These are phyloP conservation scores for Agrochola lota DNA, from an alignment of 2,888 invertebrate genomes.

Conservation along the genomic window DNA sequence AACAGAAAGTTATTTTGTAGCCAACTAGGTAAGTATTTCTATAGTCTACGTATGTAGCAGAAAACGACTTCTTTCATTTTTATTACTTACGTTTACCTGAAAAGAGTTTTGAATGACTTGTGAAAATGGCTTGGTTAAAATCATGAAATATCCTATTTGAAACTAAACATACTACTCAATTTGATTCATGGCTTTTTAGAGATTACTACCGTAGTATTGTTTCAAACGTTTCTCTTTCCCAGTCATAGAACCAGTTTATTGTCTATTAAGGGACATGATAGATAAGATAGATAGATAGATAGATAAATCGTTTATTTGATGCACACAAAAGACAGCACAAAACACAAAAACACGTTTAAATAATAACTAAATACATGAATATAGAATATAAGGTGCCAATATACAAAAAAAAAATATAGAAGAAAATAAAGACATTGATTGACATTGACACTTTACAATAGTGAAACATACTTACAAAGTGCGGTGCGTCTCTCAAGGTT, in stretches of 20 bases:
- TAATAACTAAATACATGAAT: no score
- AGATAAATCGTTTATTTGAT: no score
- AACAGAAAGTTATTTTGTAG: neutral
- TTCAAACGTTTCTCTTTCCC: neutral
- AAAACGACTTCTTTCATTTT: neutral
- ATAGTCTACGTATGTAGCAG: neutral
- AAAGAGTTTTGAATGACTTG: neutral
- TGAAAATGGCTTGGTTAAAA: neutral
- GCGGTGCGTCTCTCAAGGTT: no score
- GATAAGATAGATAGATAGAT: no score
- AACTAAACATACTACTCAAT: neutral
- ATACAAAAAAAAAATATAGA: no score
- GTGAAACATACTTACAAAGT: no score
- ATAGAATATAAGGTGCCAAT: no score
- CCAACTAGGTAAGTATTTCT: neutral
- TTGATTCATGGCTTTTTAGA: neutral
- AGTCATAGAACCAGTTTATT: neutral
- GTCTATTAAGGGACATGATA: neutral
- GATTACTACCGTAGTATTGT: neutral
- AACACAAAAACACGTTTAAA: no score
- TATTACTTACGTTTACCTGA: neutral
- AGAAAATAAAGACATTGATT: no score
- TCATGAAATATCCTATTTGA: neutral
- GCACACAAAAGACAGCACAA: no score
- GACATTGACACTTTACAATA: no score